Base-by-base conservation (phyloP, 2,888 invertebrate genomes). In the Eretmocerus hayati region DNA sequence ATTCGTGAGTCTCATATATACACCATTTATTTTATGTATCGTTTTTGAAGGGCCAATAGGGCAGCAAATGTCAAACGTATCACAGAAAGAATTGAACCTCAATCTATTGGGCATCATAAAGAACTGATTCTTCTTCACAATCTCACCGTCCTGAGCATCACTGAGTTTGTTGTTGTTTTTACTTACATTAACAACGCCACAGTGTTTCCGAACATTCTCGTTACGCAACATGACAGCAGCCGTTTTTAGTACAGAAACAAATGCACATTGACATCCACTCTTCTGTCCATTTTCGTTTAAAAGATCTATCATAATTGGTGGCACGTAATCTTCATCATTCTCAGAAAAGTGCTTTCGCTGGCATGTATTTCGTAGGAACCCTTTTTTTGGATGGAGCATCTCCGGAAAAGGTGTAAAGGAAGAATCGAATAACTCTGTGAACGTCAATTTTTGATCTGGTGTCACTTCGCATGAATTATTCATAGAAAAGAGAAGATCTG, bases 21-120 rank as follows among this genome's bases (percentile, higher is more conserved):
- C 30, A 16, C 56, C 59, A 11, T 62, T 31, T 15, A 62, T 35
- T 54, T 61, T 62, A 42, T 62, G 53, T 42, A 59, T 62, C 38
- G 43, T 53, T 50, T 48, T 59, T 13, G 57, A 46, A 1, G 58
- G 54, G 4, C 61, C 59, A 6, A 63, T 26, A 15, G 62, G 59
- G 46, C 63, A 61, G 59, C 62, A 36, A 9, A 58, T 31, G 43
- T 62, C 59, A 48, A 63, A 60, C n/a, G 57, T 56, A 54, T 63
- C 61, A 49, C 62, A 60, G 51, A 55, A 63, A 13, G 62, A 42
- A 31, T 62, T 55, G 15, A 55, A 41, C 48, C 41, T 50, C 9
- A 50, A 16, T 5, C 35, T 5, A 15, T 6, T 35, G 15, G 9
- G 15, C 9, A 9, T 2, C 18, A 18, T 16, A 9, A 35, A 16